Percentiles rank a stretch among this genome's conserved stretches.
These are phyloP conservation scores for Caenorhabditis sp. DNA, from an alignment of 2,888 invertebrate genomes.

Conservation along the genomic window DNA sequence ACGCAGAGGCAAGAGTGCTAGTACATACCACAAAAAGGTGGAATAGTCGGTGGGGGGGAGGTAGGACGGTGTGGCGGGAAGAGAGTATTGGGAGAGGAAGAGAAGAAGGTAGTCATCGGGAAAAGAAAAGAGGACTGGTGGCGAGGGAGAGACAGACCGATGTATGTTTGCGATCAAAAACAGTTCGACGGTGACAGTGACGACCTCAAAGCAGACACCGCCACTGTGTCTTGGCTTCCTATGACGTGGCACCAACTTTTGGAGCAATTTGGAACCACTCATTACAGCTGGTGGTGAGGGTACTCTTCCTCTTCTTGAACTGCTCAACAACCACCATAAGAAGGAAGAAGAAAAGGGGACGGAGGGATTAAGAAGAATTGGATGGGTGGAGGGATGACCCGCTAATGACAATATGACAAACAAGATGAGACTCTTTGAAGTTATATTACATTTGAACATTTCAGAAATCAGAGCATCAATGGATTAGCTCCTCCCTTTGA, in stretches of 20 bases:
- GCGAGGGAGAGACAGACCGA: constrained; percentile 51
- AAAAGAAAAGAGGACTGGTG: constrained; percentile 28
- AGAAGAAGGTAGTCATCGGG: constrained; percentile 49
- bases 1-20: constrained; percentile 58
- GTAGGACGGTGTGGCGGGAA: constrained; percentile 53
- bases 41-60: constrained; percentile 56
- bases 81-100: constrained; percentile 14
- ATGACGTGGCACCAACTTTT: constrained; percentile 54
- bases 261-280: constrained; percentile 11
- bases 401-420: constrained; percentile 64
- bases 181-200: constrained; percentile 63
- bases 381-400: constrained; percentile 33
- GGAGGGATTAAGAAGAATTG: constrained; percentile 53
- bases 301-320: constrained; percentile 16
- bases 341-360: constrained; percentile 20
- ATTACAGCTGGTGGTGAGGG: constrained; percentile 21
- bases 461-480: background rate
- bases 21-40: constrained; percentile 66
- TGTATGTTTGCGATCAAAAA: constrained; percentile 65
- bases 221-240: constrained; percentile 40
- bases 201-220: constrained; percentile 62
- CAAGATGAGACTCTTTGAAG: constrained; percentile 31
- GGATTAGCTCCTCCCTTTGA: background rate
- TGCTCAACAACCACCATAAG: constrained; percentile 34
- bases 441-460: constrained; percentile 4